Base-by-base conservation (phyloP, 2,888 invertebrate genomes). In the Hyles lineata region DNA sequence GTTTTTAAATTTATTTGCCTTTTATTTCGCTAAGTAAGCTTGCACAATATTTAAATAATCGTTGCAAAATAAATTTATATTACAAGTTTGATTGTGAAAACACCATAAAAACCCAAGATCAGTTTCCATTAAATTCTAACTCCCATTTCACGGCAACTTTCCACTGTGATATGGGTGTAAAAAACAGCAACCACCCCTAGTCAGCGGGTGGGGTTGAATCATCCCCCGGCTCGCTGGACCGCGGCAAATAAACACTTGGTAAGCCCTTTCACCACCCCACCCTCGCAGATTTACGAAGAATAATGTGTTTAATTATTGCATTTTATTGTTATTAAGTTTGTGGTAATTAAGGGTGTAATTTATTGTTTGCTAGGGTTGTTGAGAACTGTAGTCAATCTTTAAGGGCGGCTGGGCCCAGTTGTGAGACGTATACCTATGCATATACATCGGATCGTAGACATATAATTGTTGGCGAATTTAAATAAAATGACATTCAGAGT, bases 291-390 rank as follows among this genome's bases (percentile, higher is more conserved):
- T 62, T 61, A 70, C 61, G 61, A 55, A 73, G 70, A 70, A 55
- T 73, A 62, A 73, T 73, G 61, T 70, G 60, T 73, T 73, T 70
- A 73, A 73, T 63, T 70, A 70, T 32, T 70, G 73, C 62, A 70
- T 70, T 62, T 61, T 60, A 62, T 70, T 70, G 55, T 63, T 23
- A 55, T 52, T 25, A 61, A 62, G 25, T 62, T 62, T 63, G 52
- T 61, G 61, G 29, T 61, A 29, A 62, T 62, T 62, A 9, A n/a
- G 25, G 29, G 29, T 25, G 29, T 61, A 29, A 23, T 29, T 61
- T 29, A 23, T 29, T 29, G 29, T 61, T 61, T 60, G 60, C 23
- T 60, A 29, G 17, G 29, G 25, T 25, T 29, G 29, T 61, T 29
- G 29, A 17, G 60, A 23, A 11, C 4, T 60, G 23, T 60, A 43